Evolutionary conservation across 2,888 invertebrate species (phyloP), one percentile per base, ranked within the genome.

Genomic region (Andrena dorsata): DNA sequence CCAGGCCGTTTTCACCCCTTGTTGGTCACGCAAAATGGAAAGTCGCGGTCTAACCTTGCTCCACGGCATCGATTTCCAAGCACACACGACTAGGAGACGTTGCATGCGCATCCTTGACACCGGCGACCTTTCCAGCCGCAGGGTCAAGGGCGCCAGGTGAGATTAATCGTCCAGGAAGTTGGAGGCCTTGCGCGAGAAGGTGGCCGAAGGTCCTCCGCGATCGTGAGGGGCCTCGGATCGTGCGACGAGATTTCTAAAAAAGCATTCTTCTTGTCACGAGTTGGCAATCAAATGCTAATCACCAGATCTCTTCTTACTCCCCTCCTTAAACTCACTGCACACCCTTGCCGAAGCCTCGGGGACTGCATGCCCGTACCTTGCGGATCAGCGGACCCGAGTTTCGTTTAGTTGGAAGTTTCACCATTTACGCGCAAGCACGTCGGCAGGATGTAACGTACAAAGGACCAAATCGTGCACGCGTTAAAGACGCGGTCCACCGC

Each of bases 81-180:
- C 66, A 47, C 5, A 49, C 30, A 51, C 65, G 35, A 4, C 68
- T 64, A 72, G 81, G 78, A 87, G 76, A 80, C 83, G 82, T 84
- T 87, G 89, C 89, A 89, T 84, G 89, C 74, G 74, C 79, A 88
- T 86, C 90, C 89, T 90, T 89, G 89, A 89, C 88, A 83, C 81
- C 75, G 23, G 71, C 47, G 58, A 79, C 85, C 86, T 83, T 84
- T 87, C 86, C 72, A 74, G 76, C 77, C 77, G 83, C 78, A 82
- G 66, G 88, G 90, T 85, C 90, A 90, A 86, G 90, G 90, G 61
- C 89, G 85, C 61, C 90, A 88, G 89, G 89, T 89, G 85, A 84
- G 85, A 90, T 88, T 89, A 90, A 90, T 90, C 84, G 86, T 70
- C 69, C 71, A 72, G 83, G 76, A 87, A 84, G 66, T 70, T 61